Evolutionary conservation across 2,888 invertebrate species (phyloP).

Genomic region (Chymomyza amoena): DNA sequence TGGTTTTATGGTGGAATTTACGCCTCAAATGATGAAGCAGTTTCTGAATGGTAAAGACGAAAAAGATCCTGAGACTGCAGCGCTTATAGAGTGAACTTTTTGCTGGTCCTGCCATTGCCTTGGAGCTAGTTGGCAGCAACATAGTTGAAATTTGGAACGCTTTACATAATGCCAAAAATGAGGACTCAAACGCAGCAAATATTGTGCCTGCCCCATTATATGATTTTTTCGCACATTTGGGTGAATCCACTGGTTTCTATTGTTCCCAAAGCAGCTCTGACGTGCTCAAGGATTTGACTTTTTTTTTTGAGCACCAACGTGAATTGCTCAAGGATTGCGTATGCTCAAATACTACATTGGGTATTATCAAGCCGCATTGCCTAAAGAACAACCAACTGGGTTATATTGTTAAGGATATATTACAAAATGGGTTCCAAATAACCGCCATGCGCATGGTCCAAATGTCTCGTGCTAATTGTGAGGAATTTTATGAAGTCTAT

Average conservation of each 20-base stretch:
- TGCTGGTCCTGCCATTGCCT: conserved; percentile 71
- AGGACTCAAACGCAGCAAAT: background rate
- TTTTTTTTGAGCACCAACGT: conserved; percentile 82
- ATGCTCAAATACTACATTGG: conserved; percentile 86
- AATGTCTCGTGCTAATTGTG: conserved; percentile 89
- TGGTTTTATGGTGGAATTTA: conserved; percentile 86
- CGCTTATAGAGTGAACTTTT: conserved; percentile 70
- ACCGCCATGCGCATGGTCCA: conserved; percentile 89
- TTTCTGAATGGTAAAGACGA: conserved; percentile 82
- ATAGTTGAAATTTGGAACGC: conserved; percentile 60
- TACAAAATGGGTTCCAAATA: conserved; percentile 87
- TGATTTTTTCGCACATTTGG: conserved; percentile 84
- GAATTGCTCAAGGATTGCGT: conserved; percentile 80
- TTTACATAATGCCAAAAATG: background rate
- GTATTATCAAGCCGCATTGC: conserved; percentile 94
- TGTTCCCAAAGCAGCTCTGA: conserved; percentile 81
- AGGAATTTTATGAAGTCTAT: conserved; percentile 95
- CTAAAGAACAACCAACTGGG: conserved; percentile 86
- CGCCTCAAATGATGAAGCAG: conserved; percentile 82
- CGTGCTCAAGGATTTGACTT: conserved; percentile 79
- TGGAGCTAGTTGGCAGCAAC: conserved; percentile 75
- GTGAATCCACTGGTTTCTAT: conserved; percentile 85
- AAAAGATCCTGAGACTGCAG: conserved; percentile 82
- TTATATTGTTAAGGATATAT: conserved; percentile 85
- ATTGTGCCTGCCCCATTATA: conserved; percentile 78